Conservation (phyloP, 1,140 invertebrate species). For the Bombyx mori region ASM3026992v2 NC_085124.1:11269001-11269500, state of each 20-base stretch:
- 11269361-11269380: too few species aligned
- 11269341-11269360: constrained; percentile 16
- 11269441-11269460: too few species aligned
- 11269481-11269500: too few species aligned
- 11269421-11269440: too few species aligned
- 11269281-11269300: constrained; percentile 50
- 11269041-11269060: constrained; percentile 33
- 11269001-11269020: constrained; percentile 61
- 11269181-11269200: too few species aligned
- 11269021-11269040: constrained; percentile 57
- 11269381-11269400: too few species aligned
- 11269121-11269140: constrained; percentile 19
- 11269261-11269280: constrained; percentile 40
- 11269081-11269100: constrained; percentile 6
- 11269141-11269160: too few species aligned
- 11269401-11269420: too few species aligned
- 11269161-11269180: too few species aligned
- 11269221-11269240: too few species aligned
- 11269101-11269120: constrained; percentile 13
- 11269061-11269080: constrained; percentile 21
- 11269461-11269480: too few species aligned
- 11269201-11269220: too few species aligned
- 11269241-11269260: constrained; percentile 3
- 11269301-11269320: constrained; percentile 41
- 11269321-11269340: constrained; percentile 33